Percentiles rank a stretch among this genome's conserved stretches.
phyloP scores from a whole-genome alignment of 2,888 invertebrate genomes.

The Epinotia nisella region DNA sequence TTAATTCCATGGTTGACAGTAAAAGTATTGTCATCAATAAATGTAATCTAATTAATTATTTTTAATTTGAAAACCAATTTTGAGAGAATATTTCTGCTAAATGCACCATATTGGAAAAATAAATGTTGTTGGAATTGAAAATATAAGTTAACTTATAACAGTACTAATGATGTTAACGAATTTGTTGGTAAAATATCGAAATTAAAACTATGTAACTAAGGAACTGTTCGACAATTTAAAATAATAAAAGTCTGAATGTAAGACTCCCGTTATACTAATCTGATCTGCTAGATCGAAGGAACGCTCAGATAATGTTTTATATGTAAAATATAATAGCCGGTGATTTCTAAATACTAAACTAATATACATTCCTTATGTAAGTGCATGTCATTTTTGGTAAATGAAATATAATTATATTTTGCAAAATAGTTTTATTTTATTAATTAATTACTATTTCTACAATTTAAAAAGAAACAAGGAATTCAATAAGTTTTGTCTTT shows the following conservation, averaged over 20 bases:
- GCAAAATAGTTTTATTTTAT: slow-evolving; percentile 53
- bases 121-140: slow-evolving; percentile 66
- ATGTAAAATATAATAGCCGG: slow-evolving; percentile 16
- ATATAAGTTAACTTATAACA: slow-evolving; percentile 43
- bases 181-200: slow-evolving; percentile 33
- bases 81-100: slow-evolving; percentile 28
- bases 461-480: too few species aligned
- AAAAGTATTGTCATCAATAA: too few species aligned
- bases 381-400: slow-evolving; percentile 67
- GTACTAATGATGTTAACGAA: slow-evolving; percentile 39
- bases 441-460: background rate
- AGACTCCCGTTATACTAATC: slow-evolving; percentile 37
- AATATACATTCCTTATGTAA: slow-evolving; percentile 68
- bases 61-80: too few species aligned
- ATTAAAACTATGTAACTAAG: slow-evolving; percentile 37
- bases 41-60: too few species aligned
- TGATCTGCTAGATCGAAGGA: slow-evolving; percentile 28
- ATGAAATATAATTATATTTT: slow-evolving; percentile 76
- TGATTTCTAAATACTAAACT: slow-evolving; percentile 24
- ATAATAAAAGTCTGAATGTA: slow-evolving; percentile 41
- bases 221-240: slow-evolving; percentile 38
- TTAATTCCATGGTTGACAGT: too few species aligned
- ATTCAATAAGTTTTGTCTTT: too few species aligned
- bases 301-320: slow-evolving; percentile 30
- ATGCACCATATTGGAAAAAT: slow-evolving; percentile 45